Conservation (phyloP, 2,113 vertebrate genomes). For the Falcunculus frontatus region DNA sequence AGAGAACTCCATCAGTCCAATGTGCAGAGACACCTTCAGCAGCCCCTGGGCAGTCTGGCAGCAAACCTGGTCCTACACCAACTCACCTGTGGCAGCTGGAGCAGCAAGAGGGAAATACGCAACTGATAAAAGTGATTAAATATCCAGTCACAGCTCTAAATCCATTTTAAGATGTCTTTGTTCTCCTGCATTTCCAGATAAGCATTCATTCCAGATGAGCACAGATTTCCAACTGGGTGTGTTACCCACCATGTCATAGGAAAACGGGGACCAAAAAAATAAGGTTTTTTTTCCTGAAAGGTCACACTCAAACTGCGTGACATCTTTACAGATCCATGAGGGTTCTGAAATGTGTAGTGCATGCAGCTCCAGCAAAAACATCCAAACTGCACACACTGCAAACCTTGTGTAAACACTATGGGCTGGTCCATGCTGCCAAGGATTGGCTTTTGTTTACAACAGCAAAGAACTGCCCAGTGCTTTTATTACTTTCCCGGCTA, state of each 20-base stretch:
- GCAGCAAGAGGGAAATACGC: neutral
- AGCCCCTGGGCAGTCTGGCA: neutral
- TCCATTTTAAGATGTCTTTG: neutral
- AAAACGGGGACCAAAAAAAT: neutral
- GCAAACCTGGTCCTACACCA: neutral
- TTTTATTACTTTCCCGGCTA: neutral
- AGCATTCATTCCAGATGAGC: neutral
- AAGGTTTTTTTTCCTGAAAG: neutral
- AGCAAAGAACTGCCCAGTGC: neutral
- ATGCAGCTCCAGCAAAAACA: neutral
- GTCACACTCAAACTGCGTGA: neutral
- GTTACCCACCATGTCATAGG: neutral
- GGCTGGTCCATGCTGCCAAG: neutral
- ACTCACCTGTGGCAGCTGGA: accelerated
- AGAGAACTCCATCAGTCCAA: neutral
- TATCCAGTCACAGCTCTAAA: neutral
- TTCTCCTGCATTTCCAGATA: neutral
- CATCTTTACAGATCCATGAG: neutral
- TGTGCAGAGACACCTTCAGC: neutral
- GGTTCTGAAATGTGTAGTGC: neutral
- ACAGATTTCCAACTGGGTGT: neutral
- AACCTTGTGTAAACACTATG: neutral
- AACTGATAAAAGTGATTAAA: neutral
- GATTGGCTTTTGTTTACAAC: conserved; percentile 2
- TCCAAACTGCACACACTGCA: neutral